Conservation (phyloP, 2,797 vertebrate species). For the Girardinus metallicus region DNA sequence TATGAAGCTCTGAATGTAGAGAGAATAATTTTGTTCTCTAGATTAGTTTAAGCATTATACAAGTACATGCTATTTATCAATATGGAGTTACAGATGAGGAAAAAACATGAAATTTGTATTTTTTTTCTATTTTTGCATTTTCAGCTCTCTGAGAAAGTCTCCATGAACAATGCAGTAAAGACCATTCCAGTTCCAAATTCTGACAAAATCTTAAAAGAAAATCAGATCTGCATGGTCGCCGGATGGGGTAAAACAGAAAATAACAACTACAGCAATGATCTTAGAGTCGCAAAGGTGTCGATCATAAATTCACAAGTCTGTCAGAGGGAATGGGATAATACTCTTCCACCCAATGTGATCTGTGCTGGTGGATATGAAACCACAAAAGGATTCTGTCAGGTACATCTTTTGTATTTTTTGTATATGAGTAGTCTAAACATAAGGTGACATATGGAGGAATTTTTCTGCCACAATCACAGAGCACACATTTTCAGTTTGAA, state of each 20-base stretch:
- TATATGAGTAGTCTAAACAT: neutral
- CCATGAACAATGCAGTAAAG: neutral
- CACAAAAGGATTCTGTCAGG: conserved; percentile 57
- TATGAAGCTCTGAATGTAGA: neutral
- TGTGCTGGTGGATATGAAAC: conserved; percentile 63
- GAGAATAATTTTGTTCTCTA: neutral
- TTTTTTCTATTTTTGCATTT: conserved; percentile 8
- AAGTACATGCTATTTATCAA: neutral
- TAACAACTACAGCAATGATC: fast-evolving
- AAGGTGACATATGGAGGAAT: neutral
- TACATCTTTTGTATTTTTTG: neutral
- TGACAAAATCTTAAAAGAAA: neutral
- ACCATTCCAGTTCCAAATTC: conserved; percentile 10
- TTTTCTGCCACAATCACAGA: no score
- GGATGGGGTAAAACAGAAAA: conserved; percentile 45
- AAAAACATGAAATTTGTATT: neutral
- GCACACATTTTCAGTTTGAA: no score
- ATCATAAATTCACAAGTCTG: conserved; percentile 23
- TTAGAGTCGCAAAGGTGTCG: conserved; percentile 33
- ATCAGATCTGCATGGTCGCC: conserved; percentile 40
- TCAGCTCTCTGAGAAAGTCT: conserved; percentile 45
- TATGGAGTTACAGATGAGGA: neutral
- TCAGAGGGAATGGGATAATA: neutral
- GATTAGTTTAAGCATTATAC: neutral
- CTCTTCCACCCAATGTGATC: conserved; percentile 47